Conservation (phyloP, 2,797 vertebrate genomes). For the Sitta carolinensis region DNA sequence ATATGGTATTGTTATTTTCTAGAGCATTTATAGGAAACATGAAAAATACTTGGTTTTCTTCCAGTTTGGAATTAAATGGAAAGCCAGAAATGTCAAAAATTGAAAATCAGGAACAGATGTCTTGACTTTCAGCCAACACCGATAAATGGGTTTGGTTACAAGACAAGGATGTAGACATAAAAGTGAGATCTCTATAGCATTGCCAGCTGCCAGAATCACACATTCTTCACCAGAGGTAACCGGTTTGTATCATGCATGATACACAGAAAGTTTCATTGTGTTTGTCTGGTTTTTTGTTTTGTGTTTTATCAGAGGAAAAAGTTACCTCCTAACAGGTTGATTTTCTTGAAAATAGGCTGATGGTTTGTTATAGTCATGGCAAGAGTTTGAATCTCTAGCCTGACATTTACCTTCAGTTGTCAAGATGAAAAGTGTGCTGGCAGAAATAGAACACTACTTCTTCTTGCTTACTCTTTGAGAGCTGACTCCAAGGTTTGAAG, state of each 20-base stretch:
- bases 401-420: background rate
- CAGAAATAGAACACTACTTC: background rate
- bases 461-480: background rate
- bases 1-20: slow-evolving; percentile 22
- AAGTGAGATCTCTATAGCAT: background rate
- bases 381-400: background rate
- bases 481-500: background rate
- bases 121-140: slow-evolving; percentile 18
- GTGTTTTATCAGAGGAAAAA: background rate
- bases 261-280: background rate
- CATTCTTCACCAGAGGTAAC: background rate
- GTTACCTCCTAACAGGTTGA: background rate
- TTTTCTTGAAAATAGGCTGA: background rate
- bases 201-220: background rate
- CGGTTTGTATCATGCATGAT: background rate
- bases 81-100: slow-evolving; percentile 54
- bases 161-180: background rate
- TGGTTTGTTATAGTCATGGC: background rate
- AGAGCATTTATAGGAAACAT: background rate
- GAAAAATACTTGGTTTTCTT: slow-evolving; percentile 21
- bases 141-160: slow-evolving; percentile 12
- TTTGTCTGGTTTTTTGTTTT: background rate
- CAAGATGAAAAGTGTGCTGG: background rate
- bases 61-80: slow-evolving; percentile 25
- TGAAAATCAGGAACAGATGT: slow-evolving; percentile 12